A percentile compares a stretch with the other conserved stretches of the same genome.
Conservation (phyloP, 2,888 invertebrate genomes). For the Pasiphila rectangulata region DNA sequence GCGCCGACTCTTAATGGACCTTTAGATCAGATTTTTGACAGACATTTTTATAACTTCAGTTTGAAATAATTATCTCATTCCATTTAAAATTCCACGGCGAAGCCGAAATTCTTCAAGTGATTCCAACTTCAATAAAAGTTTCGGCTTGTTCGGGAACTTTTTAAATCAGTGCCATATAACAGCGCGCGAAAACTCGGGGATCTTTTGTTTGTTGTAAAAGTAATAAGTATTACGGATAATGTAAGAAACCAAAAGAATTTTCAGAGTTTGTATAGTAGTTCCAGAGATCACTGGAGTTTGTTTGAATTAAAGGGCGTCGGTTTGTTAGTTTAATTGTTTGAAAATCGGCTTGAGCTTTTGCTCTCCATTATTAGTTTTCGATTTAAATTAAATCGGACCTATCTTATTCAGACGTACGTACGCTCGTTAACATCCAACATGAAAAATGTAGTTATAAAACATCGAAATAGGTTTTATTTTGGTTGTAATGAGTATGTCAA, state of each 20-base stretch:
- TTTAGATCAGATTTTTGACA: conserved; percentile 16
- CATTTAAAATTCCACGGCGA: conserved; percentile 31
- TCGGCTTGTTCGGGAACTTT: conserved; percentile 32
- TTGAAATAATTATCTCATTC: conserved; percentile 35
- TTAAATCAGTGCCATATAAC: conserved; percentile 32
- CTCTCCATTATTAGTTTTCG: too few relatives aligned
- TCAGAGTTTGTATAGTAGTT: conserved; percentile 1
- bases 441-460: too few relatives aligned
- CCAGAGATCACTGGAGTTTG: neutral
- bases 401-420: too few relatives aligned
- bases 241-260: neutral
- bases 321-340: too few relatives aligned
- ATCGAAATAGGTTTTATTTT: too few relatives aligned
- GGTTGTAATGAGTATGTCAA: too few relatives aligned
- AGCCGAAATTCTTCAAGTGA: conserved; percentile 33
- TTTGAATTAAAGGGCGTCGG: too few relatives aligned
- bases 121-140: conserved; percentile 36
- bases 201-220: conserved; percentile 19
- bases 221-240: conserved; percentile 14
- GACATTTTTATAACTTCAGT: conserved; percentile 29
- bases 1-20: too few relatives aligned
- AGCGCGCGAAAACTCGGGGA: conserved; percentile 16
- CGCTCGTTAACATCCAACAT: too few relatives aligned
- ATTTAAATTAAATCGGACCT: too few relatives aligned
- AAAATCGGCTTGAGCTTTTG: too few relatives aligned